Evolutionary conservation across 1,140 invertebrate species (phyloP), one percentile per base, ranked within the genome.

Genomic region (Sitodiplosis mosellana): DNA sequence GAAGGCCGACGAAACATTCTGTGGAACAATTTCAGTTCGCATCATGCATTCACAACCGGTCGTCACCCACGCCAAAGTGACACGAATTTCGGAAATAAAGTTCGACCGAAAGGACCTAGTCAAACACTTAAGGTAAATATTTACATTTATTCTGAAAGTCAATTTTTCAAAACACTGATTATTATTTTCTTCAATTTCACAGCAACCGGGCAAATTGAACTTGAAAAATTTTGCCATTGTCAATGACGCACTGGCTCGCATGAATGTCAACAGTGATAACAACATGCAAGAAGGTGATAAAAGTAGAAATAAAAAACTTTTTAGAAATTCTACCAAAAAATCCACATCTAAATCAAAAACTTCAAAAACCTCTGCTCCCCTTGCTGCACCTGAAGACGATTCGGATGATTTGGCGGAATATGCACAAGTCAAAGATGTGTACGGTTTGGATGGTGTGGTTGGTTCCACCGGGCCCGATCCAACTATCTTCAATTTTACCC

Each of bases 181-280:
- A 46, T 52, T 8, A 55, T 56, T 57, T 59, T 53, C 58, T 55
- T 49, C 61, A 60, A 57, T 57, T 52, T 68, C 68, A 45, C 61
- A 81, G 71, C 83, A 87, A 74, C 85, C 86, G 7, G 87, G 87
- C 45, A 90, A 89, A 70, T 70, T 91, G 54, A 87, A 91, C 61
- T 72, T 90, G 68, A 88, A 87, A 63, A 87, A 87, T 61, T 91
- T 82, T 65, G 79, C 83, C 19, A 76, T 87, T 58, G 84, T 91
- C 14, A 87, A 84, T 51, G 84, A 89, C 60, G 86, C 84, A 1
- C 57, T 75, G 55, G 78, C 78, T 34, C 69, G 79, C 55, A 80
- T 86, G 76, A 83, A 78, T 56, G 70, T 84, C 51, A 73, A 69
- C 45, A 61, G 49, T 6, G 61, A 64, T 33, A 54, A 61, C 12